Conservation (phyloP, 2,888 invertebrate genomes). For the Malacosoma neustria region DNA sequence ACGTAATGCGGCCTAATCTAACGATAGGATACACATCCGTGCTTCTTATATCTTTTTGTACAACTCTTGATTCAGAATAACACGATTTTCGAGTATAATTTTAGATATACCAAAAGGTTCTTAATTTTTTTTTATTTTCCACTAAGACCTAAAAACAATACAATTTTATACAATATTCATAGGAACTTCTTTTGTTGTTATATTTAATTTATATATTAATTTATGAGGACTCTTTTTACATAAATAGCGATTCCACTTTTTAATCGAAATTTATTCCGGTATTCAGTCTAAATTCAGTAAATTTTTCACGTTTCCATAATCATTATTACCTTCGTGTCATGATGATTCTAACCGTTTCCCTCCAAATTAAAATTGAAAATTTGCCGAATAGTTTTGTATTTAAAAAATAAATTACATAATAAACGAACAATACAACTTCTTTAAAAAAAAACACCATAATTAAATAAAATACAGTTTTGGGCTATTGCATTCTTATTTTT, state of each 20-base stretch:
- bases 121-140: constrained; percentile 65
- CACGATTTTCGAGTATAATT: constrained; percentile 12
- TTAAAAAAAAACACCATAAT: constrained; percentile 45
- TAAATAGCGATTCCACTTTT: constrained; percentile 71
- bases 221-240: constrained; percentile 69
- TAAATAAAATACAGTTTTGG: constrained; percentile 60
- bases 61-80: constrained; percentile 67
- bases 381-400: constrained; percentile 65
- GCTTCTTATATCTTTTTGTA: constrained; percentile 55
- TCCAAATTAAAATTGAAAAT: constrained; percentile 46
- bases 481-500: constrained; percentile 68
- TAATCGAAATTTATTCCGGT: constrained; percentile 17
- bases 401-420: constrained; percentile 35
- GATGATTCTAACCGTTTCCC: constrained; percentile 47
- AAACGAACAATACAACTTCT: constrained; percentile 26
- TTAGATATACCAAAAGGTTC: constrained; percentile 73
- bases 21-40: constrained; percentile 71
- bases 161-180: constrained; percentile 74
- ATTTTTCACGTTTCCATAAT: constrained; percentile 61
- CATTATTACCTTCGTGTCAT: constrained; percentile 47
- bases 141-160: constrained; percentile 73
- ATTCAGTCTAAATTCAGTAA: constrained; percentile 46
- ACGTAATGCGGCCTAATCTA: constrained; percentile 69
- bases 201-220: constrained; percentile 72
- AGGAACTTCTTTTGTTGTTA: constrained; percentile 75